Evolutionary conservation across 2,888 invertebrate genomes (phyloP).

Genomic region (Oxystoma pomonae): DNA sequence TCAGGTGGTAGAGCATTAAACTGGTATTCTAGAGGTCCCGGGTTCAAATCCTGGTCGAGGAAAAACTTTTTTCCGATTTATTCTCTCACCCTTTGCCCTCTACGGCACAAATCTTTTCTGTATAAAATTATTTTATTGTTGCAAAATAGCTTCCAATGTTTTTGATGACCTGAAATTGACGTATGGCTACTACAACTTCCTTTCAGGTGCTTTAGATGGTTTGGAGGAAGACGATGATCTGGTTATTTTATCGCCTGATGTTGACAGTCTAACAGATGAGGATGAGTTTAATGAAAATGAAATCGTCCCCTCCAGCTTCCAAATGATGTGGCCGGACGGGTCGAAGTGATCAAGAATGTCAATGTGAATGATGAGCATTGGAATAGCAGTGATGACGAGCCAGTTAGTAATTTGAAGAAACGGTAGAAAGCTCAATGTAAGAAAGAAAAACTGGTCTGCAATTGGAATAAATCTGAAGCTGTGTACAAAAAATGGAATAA

Average conservation of each 20-base stretch:
- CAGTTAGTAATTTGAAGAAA: neutral
- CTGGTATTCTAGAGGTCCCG: no score
- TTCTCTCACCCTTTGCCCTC: no score
- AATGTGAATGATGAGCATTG: neutral
- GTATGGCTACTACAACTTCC: constrained; percentile 2
- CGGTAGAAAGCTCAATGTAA: no score
- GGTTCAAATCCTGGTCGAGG: no score
- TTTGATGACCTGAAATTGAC: neutral
- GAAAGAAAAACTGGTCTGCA: no score
- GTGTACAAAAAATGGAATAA: no score
- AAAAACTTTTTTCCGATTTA: no score
- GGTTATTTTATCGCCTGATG: constrained; percentile 4
- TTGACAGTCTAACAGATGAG: constrained; percentile 4
- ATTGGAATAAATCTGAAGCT: no score
- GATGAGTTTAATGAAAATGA: neutral
- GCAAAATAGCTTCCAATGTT: no score
- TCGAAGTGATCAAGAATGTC: neutral
- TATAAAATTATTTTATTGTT: no score
- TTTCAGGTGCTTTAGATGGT: constrained; percentile 1
- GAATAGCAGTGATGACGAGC: constrained; percentile 5
- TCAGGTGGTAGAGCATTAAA: no score
- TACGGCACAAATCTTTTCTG: no score
- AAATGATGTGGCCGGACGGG: neutral
- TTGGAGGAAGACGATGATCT: neutral
- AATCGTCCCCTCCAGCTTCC: neutral